phyloP scores from a whole-genome alignment of 2,113 vertebrate genomes.

The Dolichotis patagonum region DNA sequence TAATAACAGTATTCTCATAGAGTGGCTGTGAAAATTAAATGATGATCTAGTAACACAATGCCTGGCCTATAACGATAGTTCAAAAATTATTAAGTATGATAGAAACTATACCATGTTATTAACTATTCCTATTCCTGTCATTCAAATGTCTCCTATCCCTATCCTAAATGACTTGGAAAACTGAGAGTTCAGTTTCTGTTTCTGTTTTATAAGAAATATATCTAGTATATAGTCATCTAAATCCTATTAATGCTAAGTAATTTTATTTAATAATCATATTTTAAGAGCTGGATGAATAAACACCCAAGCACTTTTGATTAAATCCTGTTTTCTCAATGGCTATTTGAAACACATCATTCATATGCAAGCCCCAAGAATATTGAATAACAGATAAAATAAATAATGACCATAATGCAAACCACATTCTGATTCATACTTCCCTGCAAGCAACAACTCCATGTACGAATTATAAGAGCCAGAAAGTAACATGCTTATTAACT shows the following conservation, averaged over 20 bases:
- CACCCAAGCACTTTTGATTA: conserved; percentile 76
- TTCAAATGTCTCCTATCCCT: conserved; percentile 42
- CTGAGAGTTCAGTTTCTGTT: conserved; percentile 25
- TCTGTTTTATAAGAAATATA: conserved; percentile 52
- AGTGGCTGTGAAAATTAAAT: conserved; percentile 54
- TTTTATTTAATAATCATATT: conserved; percentile 82
- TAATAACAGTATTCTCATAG: neutral
- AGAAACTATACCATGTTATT: conserved; percentile 26
- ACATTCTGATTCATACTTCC: conserved; percentile 77
- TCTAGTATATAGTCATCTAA: conserved; percentile 77
- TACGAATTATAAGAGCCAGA: conserved; percentile 70
- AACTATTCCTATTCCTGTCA: neutral
- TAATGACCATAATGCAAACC: conserved; percentile 81
- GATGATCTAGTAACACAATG: conserved; percentile 18
- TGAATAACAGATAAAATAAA: conserved; percentile 83
- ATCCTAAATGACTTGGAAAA: conserved; percentile 49
- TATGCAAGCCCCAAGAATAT: conserved; percentile 73
- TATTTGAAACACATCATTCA: conserved; percentile 73
- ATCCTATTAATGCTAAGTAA: conserved; percentile 79
- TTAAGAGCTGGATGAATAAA: conserved; percentile 77
- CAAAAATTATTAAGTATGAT: conserved; percentile 35
- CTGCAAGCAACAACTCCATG: conserved; percentile 66
- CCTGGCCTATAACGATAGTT: neutral
- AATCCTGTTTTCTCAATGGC: conserved; percentile 78
- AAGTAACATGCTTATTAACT: conserved; percentile 81